Conservation (phyloP, 53 echinoderm and acorn worm species). For the Pentamera pediparva region DNA sequence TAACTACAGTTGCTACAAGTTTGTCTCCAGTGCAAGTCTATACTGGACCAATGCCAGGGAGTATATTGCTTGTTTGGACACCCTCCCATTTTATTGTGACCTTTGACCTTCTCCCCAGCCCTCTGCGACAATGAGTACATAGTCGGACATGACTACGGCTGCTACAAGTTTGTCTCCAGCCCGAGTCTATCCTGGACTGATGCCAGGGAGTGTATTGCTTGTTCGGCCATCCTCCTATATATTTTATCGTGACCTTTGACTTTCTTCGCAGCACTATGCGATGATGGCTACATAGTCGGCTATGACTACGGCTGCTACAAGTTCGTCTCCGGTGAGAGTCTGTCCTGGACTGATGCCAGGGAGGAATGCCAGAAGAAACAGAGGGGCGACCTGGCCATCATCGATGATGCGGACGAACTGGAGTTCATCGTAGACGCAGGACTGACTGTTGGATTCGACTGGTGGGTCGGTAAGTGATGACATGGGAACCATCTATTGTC, state of each 20-base stretch:
- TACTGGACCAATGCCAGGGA: too few relatives aligned
- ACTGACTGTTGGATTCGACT: constrained; percentile 36
- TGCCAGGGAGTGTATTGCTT: too few relatives aligned
- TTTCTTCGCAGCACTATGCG: constrained; percentile 54
- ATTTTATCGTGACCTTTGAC: constrained; percentile 4
- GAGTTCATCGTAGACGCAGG: constrained; percentile 36
- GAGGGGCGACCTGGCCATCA: constrained; percentile 64
- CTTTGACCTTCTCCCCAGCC: constrained; percentile 31
- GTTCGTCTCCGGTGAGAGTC: constrained; percentile 38
- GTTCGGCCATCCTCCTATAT: too few relatives aligned
- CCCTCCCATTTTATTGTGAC: background rate
- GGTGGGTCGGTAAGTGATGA: constrained; percentile 66
- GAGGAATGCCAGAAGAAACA: constrained; percentile 40
- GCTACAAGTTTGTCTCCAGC: background rate
- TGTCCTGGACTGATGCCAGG: constrained; percentile 63
- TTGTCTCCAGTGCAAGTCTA: background rate
- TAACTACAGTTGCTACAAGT: background rate
- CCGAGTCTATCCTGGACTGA: background rate
- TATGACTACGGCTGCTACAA: constrained; percentile 85
- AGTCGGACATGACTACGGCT: background rate
- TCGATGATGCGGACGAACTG: constrained; percentile 65
- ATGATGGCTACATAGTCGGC: constrained; percentile 55
- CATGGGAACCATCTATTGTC: background rate
- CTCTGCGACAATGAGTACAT: constrained; percentile 63
- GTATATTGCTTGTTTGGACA: too few relatives aligned